Percentiles rank a stretch among this genome's conserved stretches.
Evolutionary conservation across 2,113 vertebrate species (phyloP).

Genomic region (Misgurnus anguillicaudatus): DNA sequence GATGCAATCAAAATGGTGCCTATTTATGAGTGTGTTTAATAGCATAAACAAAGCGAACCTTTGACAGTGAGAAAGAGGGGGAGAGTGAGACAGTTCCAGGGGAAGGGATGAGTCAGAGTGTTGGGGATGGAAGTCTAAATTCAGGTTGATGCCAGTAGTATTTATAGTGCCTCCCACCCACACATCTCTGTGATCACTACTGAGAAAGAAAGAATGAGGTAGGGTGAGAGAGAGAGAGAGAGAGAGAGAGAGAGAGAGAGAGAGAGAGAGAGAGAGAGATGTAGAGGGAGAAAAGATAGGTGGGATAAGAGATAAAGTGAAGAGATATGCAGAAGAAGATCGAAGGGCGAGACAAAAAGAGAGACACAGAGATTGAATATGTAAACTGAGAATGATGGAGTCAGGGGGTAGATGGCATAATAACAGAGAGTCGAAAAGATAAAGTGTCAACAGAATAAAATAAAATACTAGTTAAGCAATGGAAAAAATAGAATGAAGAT

Average conservation of each 20-base stretch:
- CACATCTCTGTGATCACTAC: slow-evolving; percentile 54
- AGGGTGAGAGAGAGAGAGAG: slow-evolving; percentile 26
- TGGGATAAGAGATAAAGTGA: neutral
- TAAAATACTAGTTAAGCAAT: slow-evolving; percentile 32
- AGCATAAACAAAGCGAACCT: slow-evolving; percentile 43
- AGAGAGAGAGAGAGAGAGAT: slow-evolving; percentile 22
- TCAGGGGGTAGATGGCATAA: slow-evolving; percentile 36
- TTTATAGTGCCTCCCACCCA: slow-evolving; percentile 60
- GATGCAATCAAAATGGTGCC: slow-evolving; percentile 29
- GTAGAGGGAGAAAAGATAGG: slow-evolving; percentile 8
- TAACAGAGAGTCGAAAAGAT: neutral
- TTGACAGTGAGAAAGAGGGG: slow-evolving; percentile 38
- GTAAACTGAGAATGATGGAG: slow-evolving; percentile 29
- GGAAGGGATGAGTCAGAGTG: slow-evolving; percentile 56
- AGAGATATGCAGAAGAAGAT: slow-evolving; percentile 7
- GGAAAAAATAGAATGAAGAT: neutral
- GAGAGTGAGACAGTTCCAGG: slow-evolving; percentile 37
- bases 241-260: slow-evolving; percentile 25
- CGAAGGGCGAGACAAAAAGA: slow-evolving; percentile 34
- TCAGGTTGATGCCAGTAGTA: slow-evolving; percentile 59
- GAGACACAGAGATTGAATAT: slow-evolving; percentile 35
- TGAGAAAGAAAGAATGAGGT: slow-evolving; percentile 30
- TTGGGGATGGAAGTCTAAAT: slow-evolving; percentile 54
- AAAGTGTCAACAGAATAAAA: neutral
- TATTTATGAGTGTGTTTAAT: slow-evolving; percentile 14